These are phyloP conservation scores for Gymnothorax javanicus DNA, from an alignment of 2,797 vertebrate genomes.

Conservation along the genomic window DNA sequence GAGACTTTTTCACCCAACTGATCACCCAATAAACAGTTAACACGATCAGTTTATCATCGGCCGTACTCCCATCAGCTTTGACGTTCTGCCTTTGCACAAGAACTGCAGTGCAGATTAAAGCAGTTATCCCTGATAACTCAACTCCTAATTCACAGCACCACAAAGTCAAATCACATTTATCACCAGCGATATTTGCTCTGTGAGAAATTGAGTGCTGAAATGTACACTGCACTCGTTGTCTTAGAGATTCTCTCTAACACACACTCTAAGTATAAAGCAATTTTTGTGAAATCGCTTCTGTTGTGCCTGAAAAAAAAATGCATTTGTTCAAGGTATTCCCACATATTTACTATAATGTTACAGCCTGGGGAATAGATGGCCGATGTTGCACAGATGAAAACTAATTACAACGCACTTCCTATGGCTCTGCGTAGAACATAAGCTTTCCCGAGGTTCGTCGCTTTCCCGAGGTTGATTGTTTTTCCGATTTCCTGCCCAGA, in stretches of 20 bases:
- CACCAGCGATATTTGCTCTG: not conserved
- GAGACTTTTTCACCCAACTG: not conserved
- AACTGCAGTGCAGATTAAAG: not conserved
- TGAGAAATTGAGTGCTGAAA: not conserved
- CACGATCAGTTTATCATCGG: not conserved
- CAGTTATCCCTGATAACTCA: not conserved
- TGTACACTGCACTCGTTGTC: not conserved
- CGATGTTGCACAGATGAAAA: no score
- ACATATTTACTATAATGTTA: not conserved
- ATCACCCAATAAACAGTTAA: not conserved
- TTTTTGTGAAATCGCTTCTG: not conserved
- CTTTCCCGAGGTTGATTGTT: conserved; percentile 31
- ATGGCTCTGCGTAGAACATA: no score
- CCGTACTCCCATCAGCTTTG: not conserved
- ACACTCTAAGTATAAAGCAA: not conserved
- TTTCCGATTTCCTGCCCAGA: conserved; percentile 14
- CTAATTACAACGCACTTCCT: no score
- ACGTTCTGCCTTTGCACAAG: not conserved
- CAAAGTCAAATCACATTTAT: not conserved
- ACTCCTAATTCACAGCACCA: not conserved
- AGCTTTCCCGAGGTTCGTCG: no score
- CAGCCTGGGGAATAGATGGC: not conserved
- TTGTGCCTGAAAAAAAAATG: not conserved
- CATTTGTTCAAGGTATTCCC: not conserved
- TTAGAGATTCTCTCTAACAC: not conserved